A percentile compares a stretch with the other conserved stretches of the same genome.
Conservation (phyloP, 2,888 invertebrate species). For the Sceliomorpha sp. region DNA sequence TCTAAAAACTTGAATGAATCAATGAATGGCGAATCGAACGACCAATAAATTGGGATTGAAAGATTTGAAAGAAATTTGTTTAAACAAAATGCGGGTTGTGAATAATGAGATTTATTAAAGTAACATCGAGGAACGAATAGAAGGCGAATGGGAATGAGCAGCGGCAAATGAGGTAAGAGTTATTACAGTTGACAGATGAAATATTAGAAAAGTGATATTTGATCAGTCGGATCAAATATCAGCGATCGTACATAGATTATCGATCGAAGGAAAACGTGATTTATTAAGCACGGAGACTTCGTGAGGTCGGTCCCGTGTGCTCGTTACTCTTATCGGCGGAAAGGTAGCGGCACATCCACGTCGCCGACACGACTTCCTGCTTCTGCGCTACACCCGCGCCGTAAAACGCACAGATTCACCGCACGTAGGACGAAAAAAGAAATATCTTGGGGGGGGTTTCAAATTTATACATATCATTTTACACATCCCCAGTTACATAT, state of each 20-base stretch:
- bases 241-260: conserved; percentile 66
- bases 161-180: too few species aligned
- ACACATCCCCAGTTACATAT: too few species aligned
- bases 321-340: conserved; percentile 70
- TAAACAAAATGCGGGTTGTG: too few species aligned
- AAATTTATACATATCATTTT: too few species aligned
- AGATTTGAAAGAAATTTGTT: too few species aligned
- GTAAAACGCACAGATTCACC: conserved; percentile 14
- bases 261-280: conserved; percentile 70
- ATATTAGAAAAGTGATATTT: conserved; percentile 33
- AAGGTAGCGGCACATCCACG: conserved; percentile 63
- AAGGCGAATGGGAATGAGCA: too few species aligned
- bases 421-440: conserved; percentile 4
- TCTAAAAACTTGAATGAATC: too few species aligned
- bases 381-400: conserved; percentile 30
- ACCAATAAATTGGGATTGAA: too few species aligned
- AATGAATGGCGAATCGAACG: too few species aligned
- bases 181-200: conserved; percentile 6
- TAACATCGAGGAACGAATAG: too few species aligned
- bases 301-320: conserved; percentile 61
- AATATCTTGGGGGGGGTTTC: too few species aligned
- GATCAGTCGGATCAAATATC: conserved; percentile 57
- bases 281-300: conserved; percentile 68
- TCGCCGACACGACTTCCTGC: conserved; percentile 51
- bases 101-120: too few species aligned